Base-by-base conservation (phyloP, 2,888 invertebrate species). In the Eupithecia exiguata region DNA sequence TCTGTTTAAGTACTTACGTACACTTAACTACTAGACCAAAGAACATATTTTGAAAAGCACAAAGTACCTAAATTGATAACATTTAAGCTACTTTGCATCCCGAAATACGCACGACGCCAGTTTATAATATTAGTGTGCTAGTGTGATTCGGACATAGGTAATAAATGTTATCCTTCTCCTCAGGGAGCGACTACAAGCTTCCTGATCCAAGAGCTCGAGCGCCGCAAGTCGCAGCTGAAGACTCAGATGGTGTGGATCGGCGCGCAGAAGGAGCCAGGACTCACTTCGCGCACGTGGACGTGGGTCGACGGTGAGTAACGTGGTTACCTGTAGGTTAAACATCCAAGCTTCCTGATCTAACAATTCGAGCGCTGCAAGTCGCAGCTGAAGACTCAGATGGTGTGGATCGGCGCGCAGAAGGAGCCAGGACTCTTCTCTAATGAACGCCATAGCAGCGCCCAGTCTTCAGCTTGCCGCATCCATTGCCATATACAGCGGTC, bases 221-320 rank as follows among this genome's bases (percentile, higher is more conserved):
- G 97, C 71, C 95, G 97, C 69, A 98, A 97, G 86, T 94, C 96
- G 0, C 96, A 96, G 76, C 89, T 98, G 53, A 97, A 97, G 88
- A 97, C 98, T 0, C 97, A 98, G 85, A 92, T 98, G 75, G 97
- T 98, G 4, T 98, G 98, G 98, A 97, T 98, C 79, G 98, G 98
- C 0, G 98, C 98, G 0, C 97, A 97, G 84, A 97, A 98, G 83
- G 98, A 98, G 83, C 97, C 98, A 0, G 96, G 97, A 38, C 95
- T 97, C 74, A 97, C 97, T 0, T 96, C 97, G 0, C 95, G 97
- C 78, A 97, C 97, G 0, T 98, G 98, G 98, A 97, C 97, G 90
- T 98, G 98, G 98, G 97, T 98, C 40, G 96, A 98, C 87, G 98
- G 98, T 97, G 91, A 95, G 95, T 86, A 10, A 30, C 10, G 12